Evolutionary conservation across 2,113 vertebrate species (phyloP), one percentile per base, ranked within the genome.

Genomic region (Scomber scombrus): DNA sequence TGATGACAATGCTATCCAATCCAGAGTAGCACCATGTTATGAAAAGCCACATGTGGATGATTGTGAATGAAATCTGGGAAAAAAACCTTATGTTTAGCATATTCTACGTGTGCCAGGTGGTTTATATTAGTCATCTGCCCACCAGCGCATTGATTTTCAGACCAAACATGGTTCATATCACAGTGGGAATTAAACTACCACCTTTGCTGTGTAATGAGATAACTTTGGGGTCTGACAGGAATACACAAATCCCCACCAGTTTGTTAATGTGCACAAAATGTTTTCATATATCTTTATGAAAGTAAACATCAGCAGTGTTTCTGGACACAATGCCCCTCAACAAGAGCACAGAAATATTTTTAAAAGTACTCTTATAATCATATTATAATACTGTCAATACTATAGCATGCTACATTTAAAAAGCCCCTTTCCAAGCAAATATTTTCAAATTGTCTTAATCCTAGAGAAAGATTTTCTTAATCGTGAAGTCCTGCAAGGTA

Each of bases 51-150:
- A 74, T 58, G 31, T 74, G 58, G 49, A 67, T 56, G 46, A 68
- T n/a, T 69, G 18, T 77, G 68, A 78, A 82, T 80, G 2, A 72
- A 63, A 78, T 29, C 26, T 57, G n/a, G 34, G 61, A 57, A 61
- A 63, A 50, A 46, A 2, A 60, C 15, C 18, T 46, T 65, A 21
- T 62, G 13, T 71, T 31, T 23, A 21, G 31, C 29, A 49, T 52
- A 31, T 45, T 76, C 3, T 23, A 51, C 61, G 26, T 43, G 10
- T 6, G 49, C n/a, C 66, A 58, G 11, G 18, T 58, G 61, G n/a
- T 77, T 73, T 50, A 11, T 57, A 8, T 71, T 57, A 88, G 62
- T 86, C 85, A 82, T 78, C 40, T 49, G 29, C 49, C 58, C 52
- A 55, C 46, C 34, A n/a, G 47, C 34, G 15, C 15, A 55, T 83